Percentiles rank a stretch among this genome's conserved stretches.
phyloP scores from a whole-genome alignment of 2,113 vertebrate genomes.

The Pimephales promelas region DNA sequence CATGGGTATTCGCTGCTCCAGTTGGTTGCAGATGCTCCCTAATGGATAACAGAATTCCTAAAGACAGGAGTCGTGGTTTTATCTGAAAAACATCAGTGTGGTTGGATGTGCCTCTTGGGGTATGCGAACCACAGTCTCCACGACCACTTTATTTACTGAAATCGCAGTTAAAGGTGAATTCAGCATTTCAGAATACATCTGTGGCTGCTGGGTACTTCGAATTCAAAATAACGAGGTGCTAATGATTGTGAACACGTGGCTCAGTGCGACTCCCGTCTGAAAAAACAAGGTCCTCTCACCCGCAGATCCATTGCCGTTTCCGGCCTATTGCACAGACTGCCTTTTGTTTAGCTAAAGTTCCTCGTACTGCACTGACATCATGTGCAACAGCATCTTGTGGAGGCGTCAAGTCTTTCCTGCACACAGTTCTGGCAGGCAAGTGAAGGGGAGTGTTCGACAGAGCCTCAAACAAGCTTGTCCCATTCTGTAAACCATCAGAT shows the following conservation, averaged over 20 bases:
- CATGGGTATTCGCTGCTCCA: conserved; percentile 55
- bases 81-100: not conserved
- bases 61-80: not conserved
- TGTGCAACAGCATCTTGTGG: conserved; percentile 60
- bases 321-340: conserved; percentile 74
- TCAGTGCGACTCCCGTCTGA: conserved; percentile 58
- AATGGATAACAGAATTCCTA: conserved; percentile 44
- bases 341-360: conserved; percentile 80
- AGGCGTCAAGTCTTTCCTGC: conserved; percentile 67
- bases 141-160: not conserved
- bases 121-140: conserved; percentile 9
- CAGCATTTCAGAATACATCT: conserved; percentile 48
- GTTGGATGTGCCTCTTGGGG: not conserved
- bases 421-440: conserved; percentile 72
- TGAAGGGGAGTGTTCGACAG: conserved; percentile 39
- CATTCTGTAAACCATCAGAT: conserved; percentile 54
- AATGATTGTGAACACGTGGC: conserved; percentile 72
- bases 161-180: conserved; percentile 11
- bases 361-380: conserved; percentile 77
- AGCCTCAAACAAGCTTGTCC: conserved; percentile 50
- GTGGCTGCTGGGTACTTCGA: conserved; percentile 43
- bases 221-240: conserved; percentile 68
- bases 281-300: conserved; percentile 63
- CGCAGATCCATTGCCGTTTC: conserved; percentile 62
- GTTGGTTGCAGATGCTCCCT: conserved; percentile 25